Base-by-base conservation (phyloP, 2,888 invertebrate species). In the Zelleria hepariella region DNA sequence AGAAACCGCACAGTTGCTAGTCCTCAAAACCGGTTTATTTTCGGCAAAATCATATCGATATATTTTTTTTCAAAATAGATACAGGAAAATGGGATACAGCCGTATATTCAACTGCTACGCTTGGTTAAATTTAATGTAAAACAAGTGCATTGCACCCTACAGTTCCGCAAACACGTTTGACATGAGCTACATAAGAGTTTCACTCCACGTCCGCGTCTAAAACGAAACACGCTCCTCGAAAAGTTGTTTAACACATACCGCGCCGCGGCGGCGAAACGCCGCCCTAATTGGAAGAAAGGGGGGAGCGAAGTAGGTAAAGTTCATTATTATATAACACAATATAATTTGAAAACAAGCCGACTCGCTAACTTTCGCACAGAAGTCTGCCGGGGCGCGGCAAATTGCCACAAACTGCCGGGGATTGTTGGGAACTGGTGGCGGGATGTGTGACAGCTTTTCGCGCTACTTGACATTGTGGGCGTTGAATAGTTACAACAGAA, bases 331-430 rank as follows among this genome's bases (percentile, higher is more conserved):
- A 51, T 21, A 51, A 51, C 51, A 51, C 20, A 69, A 67, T 63
- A 71, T 64, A 70, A 70, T 71, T 68, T 64, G 67, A 69, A 69
- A 74, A 73, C 72, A 72, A 71, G 70, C 68, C 68, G 51, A 51
- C 15, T 42, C n/a, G 51, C 18, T 18, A 54, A 54, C 25, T 54
- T 54, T 26, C 24, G 25, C 25, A 42, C 32, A 25, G 54, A 26
- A 54, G 54, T 54, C 54, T 26, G 54, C 23, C 25, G 54, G 26
- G 10, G 54, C 23, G 51, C 20, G 23, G 21, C 51, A 51, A 51
- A 51, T 51, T 51, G 51, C 51, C 23, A 51, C 51, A 51, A 51
- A 51, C 51, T 51, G 23, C 51, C 51, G 7, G 20, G 51, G 23
- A 51, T 51, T 51, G 51, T 51, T 51, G 23, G 20, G 23, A 51